Conservation (phyloP, 2,888 invertebrate genomes). For the Anthophora plumipes region DNA sequence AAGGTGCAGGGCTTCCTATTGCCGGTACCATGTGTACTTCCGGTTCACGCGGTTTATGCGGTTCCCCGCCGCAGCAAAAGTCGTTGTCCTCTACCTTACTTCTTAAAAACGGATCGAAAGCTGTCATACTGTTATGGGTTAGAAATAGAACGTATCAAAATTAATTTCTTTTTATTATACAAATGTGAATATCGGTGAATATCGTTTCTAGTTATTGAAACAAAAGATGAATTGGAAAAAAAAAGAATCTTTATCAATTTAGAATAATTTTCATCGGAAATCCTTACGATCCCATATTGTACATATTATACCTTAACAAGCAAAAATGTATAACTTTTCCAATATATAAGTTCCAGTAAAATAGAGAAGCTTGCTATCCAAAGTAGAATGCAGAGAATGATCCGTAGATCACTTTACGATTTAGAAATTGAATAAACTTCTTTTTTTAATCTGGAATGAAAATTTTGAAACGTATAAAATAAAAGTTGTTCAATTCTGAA, state of each 20-base stretch:
- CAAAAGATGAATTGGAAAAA: constrained; percentile 10
- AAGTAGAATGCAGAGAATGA: too few species aligned
- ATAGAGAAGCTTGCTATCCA: too few species aligned
- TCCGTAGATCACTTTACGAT: too few species aligned
- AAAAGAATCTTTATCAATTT: background rate
- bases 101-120: background rate
- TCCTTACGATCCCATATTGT: too few species aligned
- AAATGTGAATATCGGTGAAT: constrained; percentile 14
- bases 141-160: background rate
- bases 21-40: constrained; percentile 53
- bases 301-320: background rate
- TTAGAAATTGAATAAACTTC: too few species aligned
- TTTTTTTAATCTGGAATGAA: too few species aligned
- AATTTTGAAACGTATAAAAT: too few species aligned
- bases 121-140: background rate
- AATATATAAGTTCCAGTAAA: too few species aligned
- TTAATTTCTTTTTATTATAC: background rate
- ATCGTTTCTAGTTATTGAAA: background rate
- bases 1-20: constrained; percentile 67
- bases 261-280: too few species aligned
- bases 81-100: background rate
- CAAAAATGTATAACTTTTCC: background rate
- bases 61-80: constrained; percentile 40
- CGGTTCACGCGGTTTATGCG: background rate
- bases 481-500: too few species aligned